These are phyloP conservation scores for Bucorvus abyssinicus DNA, from an alignment of 2,797 vertebrate genomes.

Conservation along the genomic window DNA sequence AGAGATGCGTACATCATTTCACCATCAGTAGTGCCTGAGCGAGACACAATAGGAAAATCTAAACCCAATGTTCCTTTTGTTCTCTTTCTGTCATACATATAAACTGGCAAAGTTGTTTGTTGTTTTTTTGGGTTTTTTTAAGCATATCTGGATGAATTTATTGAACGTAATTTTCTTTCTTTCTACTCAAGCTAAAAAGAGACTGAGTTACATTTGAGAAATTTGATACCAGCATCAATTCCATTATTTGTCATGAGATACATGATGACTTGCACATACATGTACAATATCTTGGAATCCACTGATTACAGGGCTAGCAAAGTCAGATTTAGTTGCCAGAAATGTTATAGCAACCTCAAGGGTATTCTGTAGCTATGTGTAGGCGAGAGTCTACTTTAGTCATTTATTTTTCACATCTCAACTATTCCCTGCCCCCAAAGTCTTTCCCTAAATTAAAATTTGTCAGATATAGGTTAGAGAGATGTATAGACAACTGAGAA, in stretches of 20 bases:
- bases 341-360: background rate
- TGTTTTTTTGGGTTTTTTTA: background rate
- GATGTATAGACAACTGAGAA: background rate
- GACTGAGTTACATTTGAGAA: background rate
- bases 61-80: background rate
- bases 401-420: background rate
- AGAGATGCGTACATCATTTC: background rate
- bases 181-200: background rate
- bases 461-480: background rate
- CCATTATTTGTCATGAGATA: background rate
- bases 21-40: background rate
- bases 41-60: background rate
- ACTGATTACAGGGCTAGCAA: background rate
- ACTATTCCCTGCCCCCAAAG: background rate
- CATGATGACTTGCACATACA: accelerated
- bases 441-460: background rate
- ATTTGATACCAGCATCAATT: background rate
- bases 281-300: background rate
- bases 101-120: background rate
- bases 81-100: background rate
- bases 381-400: background rate
- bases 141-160: background rate
- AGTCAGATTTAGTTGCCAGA: background rate
- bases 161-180: background rate
- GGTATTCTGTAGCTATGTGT: background rate